phyloP scores from a whole-genome alignment of 1,140 invertebrate genomes.

The Saccostrea echinata region DNA sequence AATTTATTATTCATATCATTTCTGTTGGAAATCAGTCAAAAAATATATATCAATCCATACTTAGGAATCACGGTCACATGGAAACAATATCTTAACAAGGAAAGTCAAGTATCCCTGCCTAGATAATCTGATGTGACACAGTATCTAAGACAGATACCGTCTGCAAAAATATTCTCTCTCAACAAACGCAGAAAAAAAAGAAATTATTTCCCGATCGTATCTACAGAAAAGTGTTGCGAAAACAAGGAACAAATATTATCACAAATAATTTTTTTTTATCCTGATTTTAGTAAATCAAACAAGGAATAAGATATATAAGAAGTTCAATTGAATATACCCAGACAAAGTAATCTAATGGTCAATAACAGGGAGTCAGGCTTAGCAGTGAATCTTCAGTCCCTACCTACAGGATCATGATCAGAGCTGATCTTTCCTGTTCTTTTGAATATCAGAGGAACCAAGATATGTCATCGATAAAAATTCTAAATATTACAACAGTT shows the following conservation, averaged over 20 bases:
- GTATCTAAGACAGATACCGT: not conserved
- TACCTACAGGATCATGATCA: not conserved
- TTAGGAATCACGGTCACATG: not conserved
- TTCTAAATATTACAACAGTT: not conserved
- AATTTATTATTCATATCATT: no score
- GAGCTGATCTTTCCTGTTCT: not conserved
- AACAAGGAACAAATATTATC: conserved; percentile 28
- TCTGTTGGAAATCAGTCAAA: no score
- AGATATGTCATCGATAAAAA: conserved; percentile 10
- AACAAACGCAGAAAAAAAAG: not conserved
- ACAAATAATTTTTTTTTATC: not conserved
- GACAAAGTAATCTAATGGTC: not conserved
- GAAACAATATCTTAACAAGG: conserved; percentile 3
- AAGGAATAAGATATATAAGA: conserved; percentile 7
- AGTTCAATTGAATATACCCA: not conserved
- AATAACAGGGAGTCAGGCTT: not conserved
- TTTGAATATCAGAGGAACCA: conserved; percentile 5
- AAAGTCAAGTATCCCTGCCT: not conserved
- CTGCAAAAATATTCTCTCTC: not conserved
- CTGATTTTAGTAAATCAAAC: not conserved
- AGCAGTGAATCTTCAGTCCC: not conserved
- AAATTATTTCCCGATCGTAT: not conserved
- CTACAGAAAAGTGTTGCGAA: not conserved
- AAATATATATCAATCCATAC: no score
- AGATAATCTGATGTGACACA: not conserved